phyloP scores from a whole-genome alignment of 2,888 invertebrate genomes.

The Micoletzkya japonica region DNA sequence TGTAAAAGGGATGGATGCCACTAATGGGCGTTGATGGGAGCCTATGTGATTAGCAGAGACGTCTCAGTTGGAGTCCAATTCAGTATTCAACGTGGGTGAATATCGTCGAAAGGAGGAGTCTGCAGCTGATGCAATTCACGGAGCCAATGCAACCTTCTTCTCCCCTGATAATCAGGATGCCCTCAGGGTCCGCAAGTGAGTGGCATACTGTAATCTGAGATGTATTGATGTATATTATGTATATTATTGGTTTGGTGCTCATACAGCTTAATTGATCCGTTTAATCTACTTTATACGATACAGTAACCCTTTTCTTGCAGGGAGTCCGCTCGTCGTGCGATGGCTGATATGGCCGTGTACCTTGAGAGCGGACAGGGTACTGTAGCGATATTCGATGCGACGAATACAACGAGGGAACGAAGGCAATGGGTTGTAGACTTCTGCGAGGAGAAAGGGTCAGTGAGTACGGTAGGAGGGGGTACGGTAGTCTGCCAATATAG shows the following conservation, averaged over 20 bases:
- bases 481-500: too few species aligned
- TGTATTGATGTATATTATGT: too few species aligned
- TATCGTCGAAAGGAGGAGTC: conserved; percentile 46
- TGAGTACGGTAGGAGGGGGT: too few species aligned
- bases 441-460: conserved; percentile 33
- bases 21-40: too few species aligned
- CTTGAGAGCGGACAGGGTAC: conserved; percentile 76
- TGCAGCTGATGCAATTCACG: conserved; percentile 48
- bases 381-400: conserved; percentile 93
- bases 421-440: conserved; percentile 40
- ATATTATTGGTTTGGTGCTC: too few species aligned
- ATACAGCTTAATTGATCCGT: too few species aligned
- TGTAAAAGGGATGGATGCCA: too few species aligned
- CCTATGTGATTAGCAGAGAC: too few species aligned
- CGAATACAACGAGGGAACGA: conserved; percentile 81
- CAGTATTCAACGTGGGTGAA: conserved; percentile 53
- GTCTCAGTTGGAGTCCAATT: background rate
- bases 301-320: conserved; percentile 62
- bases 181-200: conserved; percentile 45
- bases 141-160: conserved; percentile 51
- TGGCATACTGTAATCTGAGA: background rate
- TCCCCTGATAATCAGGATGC: conserved; percentile 50
- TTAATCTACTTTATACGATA: too few species aligned
- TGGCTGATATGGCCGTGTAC: conserved; percentile 90
- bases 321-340: conserved; percentile 88